phyloP scores from a whole-genome alignment of 2,797 vertebrate genomes.

The Numenius phaeopus region DNA sequence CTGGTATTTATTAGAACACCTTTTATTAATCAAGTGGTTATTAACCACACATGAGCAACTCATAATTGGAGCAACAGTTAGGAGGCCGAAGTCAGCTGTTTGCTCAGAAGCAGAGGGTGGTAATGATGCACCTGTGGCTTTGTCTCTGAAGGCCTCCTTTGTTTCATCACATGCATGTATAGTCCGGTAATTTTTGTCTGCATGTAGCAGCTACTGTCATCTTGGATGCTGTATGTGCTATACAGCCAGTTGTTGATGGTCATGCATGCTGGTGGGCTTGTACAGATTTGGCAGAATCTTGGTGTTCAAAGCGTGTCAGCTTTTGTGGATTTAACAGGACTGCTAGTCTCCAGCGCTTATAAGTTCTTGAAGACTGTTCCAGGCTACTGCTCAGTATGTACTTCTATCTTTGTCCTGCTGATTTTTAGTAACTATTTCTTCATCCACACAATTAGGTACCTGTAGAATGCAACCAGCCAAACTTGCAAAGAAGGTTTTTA shows the following conservation, averaged over 20 bases:
- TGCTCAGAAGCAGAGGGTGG: not conserved
- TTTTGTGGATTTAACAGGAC: not conserved
- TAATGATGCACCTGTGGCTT: not conserved
- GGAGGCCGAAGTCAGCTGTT: not conserved
- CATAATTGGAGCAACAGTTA: not conserved
- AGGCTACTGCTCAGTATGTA: not conserved
- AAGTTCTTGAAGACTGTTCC: not conserved
- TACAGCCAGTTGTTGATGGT: not conserved
- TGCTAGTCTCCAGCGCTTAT: rapidly evolving
- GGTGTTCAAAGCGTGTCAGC: not conserved
- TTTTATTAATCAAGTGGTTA: not conserved
- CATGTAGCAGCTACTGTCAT: not conserved
- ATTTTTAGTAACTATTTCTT: not conserved
- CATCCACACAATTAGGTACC: not conserved
- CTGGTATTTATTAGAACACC: not conserved
- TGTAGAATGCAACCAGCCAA: not conserved
- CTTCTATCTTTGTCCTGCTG: not conserved
- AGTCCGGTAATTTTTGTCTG: not conserved
- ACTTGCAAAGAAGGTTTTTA: rapidly evolving
- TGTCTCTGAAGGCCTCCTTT: not conserved
- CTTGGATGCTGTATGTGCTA: not conserved
- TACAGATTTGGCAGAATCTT: not conserved
- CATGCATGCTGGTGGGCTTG: not conserved
- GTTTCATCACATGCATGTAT: not conserved
- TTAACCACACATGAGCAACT: not conserved